phyloP scores from a whole-genome alignment of 1,140 invertebrate species.

The Drosophila nikananu region DNA sequence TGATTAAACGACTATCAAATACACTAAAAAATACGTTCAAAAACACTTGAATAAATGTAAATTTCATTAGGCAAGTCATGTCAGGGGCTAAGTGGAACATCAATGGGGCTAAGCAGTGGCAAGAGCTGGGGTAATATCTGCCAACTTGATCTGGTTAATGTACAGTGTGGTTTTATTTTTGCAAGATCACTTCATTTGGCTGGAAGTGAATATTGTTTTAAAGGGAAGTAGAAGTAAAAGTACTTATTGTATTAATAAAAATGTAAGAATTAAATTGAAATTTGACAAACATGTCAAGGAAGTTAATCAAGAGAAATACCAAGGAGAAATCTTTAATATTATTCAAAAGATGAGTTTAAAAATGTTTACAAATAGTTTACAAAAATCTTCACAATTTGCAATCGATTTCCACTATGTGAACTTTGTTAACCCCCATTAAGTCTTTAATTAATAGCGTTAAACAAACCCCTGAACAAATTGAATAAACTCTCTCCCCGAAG shows the following conservation, averaged over 20 bases:
- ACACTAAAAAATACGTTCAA: slow-evolving; percentile 43
- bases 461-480: slow-evolving; percentile 23
- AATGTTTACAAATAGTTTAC: no score
- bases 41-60: not conserved
- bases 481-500: slow-evolving; percentile 18
- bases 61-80: slow-evolving; percentile 6
- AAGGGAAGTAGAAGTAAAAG: not conserved
- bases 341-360: no score
- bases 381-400: not conserved
- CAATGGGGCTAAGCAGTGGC: not conserved
- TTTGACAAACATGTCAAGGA: no score
- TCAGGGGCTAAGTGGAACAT: not conserved
- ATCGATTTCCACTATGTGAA: not conserved
- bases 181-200: not conserved
- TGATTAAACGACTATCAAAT: slow-evolving; percentile 49
- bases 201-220: not conserved
- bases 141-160: not conserved
- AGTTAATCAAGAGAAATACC: no score
- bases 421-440: not conserved
- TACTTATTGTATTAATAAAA: no score
- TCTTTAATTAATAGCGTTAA: not conserved
- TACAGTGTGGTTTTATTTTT: not conserved
- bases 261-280: no score
- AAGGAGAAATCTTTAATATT: no score
- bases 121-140: slow-evolving; percentile 5